Conservation (phyloP, 2,797 vertebrate genomes). For the Manis pentadactyla region DNA sequence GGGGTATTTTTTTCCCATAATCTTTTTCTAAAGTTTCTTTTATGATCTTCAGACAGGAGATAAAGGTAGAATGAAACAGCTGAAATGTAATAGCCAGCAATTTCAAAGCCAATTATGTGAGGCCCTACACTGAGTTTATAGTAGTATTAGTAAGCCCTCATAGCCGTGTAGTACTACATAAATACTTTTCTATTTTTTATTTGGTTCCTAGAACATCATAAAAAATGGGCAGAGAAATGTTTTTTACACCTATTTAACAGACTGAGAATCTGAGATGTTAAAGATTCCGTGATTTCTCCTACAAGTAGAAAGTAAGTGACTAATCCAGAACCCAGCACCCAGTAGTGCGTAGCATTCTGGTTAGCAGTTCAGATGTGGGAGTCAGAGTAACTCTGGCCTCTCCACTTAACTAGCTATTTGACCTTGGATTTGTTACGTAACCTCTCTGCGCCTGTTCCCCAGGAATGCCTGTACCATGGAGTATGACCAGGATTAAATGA, state of each 20-base stretch:
- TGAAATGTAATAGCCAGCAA: constrained; percentile 59
- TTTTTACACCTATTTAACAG: neutral
- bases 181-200: neutral
- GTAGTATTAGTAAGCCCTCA: neutral
- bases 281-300: neutral
- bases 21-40: constrained; percentile 62
- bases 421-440: neutral
- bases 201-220: constrained; percentile 20
- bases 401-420: neutral
- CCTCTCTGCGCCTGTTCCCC: neutral
- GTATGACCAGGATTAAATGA: neutral
- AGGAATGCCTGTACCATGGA: neutral
- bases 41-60: constrained; percentile 37
- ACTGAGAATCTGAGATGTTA: neutral
- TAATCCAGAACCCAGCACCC: neutral
- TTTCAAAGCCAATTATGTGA: constrained; percentile 65
- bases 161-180: neutral
- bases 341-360: neutral
- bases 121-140: constrained; percentile 58
- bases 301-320: neutral
- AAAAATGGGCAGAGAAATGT: neutral
- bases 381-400: neutral
- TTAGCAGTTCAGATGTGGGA: neutral
- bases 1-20: neutral
- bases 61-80: constrained; percentile 64